Percentiles rank a stretch among this genome's conserved stretches.
These are phyloP conservation scores for Adelphocoris suturalis DNA, from an alignment of 2,888 invertebrate genomes.

Conservation along the genomic window DNA sequence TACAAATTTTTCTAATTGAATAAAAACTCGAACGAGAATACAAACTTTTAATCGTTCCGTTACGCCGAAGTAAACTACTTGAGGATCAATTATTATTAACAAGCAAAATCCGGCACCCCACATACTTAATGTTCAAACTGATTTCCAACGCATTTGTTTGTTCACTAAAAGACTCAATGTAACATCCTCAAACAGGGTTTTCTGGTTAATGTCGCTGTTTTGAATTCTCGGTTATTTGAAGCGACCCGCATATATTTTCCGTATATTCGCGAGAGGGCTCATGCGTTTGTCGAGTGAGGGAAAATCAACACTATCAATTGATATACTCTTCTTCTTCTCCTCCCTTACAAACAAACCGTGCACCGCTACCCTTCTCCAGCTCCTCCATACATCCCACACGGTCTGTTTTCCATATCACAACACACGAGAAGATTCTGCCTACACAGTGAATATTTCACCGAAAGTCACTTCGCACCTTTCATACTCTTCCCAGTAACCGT, in stretches of 20 bases:
- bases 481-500: background rate
- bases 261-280: background rate
- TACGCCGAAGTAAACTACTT: background rate
- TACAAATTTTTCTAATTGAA: too few species aligned
- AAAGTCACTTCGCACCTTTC: background rate
- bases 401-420: slow-evolving; percentile 9
- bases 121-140: background rate
- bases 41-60: background rate
- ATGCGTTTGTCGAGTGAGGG: background rate
- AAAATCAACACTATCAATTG: slow-evolving; percentile 34
- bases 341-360: background rate
- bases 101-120: background rate
- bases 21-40: slow-evolving; percentile 4
- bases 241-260: background rate
- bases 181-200: background rate
- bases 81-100: background rate
- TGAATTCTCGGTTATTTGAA: background rate
- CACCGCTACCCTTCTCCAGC: background rate
- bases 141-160: background rate
- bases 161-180: background rate
- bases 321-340: background rate
- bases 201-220: slow-evolving; percentile 9
- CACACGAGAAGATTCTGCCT: background rate
- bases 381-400: too few species aligned
- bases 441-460: background rate